A percentile compares a stretch with the other conserved stretches of the same genome.
Evolutionary conservation across 1,140 invertebrate species (phyloP).

Genomic region (Trichomalopsis sarcophagae): DNA sequence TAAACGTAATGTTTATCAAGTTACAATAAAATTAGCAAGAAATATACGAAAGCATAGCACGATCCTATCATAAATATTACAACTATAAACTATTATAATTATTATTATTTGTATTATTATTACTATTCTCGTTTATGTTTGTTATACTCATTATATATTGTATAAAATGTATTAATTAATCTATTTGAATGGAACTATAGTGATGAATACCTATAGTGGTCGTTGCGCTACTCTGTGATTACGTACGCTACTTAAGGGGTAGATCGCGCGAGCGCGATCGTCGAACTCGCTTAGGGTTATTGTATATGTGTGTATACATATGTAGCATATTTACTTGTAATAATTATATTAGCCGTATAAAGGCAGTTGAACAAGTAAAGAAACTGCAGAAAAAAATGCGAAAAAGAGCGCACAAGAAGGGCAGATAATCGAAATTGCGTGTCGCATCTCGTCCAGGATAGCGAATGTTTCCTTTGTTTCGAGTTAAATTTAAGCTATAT

Average conservation of each 20-base stretch:
- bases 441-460: no score
- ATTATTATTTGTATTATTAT: constrained; percentile 21
- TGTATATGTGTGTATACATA: background rate
- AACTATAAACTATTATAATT: background rate
- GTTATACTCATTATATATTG: constrained; percentile 27
- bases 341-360: no score
- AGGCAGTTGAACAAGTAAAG: no score
- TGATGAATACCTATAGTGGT: constrained; percentile 59
- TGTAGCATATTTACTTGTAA: background rate
- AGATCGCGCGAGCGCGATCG: constrained; percentile 48
- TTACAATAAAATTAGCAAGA: constrained; percentile 3
- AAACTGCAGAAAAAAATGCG: no score
- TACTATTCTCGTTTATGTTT: constrained; percentile 6
- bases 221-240: constrained; percentile 68
- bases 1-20: background rate
- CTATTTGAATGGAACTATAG: constrained; percentile 51
- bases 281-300: constrained; percentile 33
- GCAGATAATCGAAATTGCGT: no score
- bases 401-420: no score
- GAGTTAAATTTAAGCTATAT: background rate
- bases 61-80: background rate
- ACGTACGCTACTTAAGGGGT: constrained; percentile 57
- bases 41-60: constrained; percentile 27
- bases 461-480: background rate
- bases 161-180: constrained; percentile 19